Base-by-base conservation (phyloP, 2,888 invertebrate species). In the Cataglyphis cursor region DNA sequence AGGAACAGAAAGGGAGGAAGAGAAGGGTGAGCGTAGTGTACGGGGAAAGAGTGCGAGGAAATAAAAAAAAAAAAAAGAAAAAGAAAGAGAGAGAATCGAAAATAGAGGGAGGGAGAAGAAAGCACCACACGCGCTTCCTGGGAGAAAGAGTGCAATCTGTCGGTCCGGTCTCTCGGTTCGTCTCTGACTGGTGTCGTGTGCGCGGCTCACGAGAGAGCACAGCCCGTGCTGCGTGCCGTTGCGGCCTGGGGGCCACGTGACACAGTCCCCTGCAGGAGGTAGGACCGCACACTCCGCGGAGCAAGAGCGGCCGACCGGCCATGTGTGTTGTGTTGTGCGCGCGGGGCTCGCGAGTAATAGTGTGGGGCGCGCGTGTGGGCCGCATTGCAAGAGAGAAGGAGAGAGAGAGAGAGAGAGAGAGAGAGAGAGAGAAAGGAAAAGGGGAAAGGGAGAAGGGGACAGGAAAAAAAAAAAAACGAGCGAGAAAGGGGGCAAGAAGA, bases 231-330 rank as follows among this genome's bases (percentile, higher is more conserved):
- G 89, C 88, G 90, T 89, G 89, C 89, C 81, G 89, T 82, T 90
- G 88, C 89, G 86, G 90, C 89, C 91, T 90, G 90, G 89, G 93
- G 93, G 93, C 94, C 94, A 93, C 94, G 94, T 92, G 93, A 93
- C 94, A 94, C 94, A 93, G 93, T 93, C 93, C 94, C 94, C 94
- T 94, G 94, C 94, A 93, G 94, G 94, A 94, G 94, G 94, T 93
- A 94, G 92, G 91, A 90, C 89, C 90, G 88, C 83, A 68, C 82
- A 85, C 80, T 78, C 88, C 82, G 80, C 85, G 72, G 51, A 80
- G 78, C 72, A 80, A 80, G 78, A 80, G 72, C 35, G 78, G 78
- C 44, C 78, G 75, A 76, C 51, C 78, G 31, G 64, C 81, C 78
- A 72, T 80, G 78, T 82, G 82, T 82, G 81, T 64, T 75, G 68